These are phyloP conservation scores for Linurgus olivaceus DNA, from an alignment of 2,797 vertebrate species.

Conservation along the genomic window DNA sequence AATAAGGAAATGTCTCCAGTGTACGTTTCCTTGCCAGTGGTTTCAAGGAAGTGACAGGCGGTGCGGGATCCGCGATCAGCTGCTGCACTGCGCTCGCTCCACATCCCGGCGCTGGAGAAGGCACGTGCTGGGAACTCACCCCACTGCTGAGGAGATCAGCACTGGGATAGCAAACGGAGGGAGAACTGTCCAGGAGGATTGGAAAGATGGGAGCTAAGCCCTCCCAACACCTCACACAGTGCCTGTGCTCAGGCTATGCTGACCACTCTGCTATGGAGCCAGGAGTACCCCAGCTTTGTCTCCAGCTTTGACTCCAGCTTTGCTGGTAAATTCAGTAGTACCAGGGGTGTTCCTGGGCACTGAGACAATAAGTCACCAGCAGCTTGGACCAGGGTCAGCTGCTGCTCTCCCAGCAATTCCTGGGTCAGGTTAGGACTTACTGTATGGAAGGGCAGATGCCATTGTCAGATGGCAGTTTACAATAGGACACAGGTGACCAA, in stretches of 20 bases:
- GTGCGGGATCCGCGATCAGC: background rate
- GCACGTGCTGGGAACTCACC: background rate
- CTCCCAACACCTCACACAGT: fast-evolving
- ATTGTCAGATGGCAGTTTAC: background rate
- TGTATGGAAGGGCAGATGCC: background rate
- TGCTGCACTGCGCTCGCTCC: background rate
- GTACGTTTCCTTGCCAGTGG: slow-evolving; percentile 51
- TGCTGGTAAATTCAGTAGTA: background rate
- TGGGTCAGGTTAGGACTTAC: background rate
- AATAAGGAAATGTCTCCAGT: slow-evolving; percentile 47
- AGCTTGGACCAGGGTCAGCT: background rate
- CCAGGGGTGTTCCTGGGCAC: background rate
- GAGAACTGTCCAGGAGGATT: background rate
- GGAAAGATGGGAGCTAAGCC: background rate
- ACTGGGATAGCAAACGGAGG: background rate
- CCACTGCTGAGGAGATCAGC: background rate
- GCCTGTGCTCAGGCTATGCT: background rate
- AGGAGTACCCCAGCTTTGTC: background rate
- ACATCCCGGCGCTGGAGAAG: background rate
- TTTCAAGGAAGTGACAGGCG: slow-evolving; percentile 55
- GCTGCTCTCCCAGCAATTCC: background rate
- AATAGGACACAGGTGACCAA: background rate
- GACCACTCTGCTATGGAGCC: background rate
- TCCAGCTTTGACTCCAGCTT: background rate
- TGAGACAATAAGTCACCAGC: background rate